Evolutionary conservation across 2,797 vertebrate genomes (phyloP).

Genomic region (Astyanax mexicanus): DNA sequence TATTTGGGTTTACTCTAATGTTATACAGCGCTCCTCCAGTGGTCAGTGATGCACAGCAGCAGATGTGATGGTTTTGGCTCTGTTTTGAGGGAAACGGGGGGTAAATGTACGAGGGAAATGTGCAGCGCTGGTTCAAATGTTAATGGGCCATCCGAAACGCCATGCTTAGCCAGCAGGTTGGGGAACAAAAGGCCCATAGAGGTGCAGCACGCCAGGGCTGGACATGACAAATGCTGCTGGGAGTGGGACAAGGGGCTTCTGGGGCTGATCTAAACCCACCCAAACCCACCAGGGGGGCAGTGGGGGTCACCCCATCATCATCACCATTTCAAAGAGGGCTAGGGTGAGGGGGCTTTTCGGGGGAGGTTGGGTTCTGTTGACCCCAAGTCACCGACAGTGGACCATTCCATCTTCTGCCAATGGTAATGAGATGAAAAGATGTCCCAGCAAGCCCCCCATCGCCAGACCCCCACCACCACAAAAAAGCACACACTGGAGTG

Average conservation of each 20-base stretch:
- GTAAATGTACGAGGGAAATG: slow-evolving; percentile 60
- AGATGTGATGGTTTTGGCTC: background rate
- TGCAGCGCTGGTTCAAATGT: slow-evolving; percentile 80
- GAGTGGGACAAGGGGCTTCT: slow-evolving; percentile 47
- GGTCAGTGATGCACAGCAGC: background rate
- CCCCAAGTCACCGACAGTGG: slow-evolving; percentile 43
- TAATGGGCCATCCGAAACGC: slow-evolving; percentile 84
- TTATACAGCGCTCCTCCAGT: background rate
- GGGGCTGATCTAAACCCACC: slow-evolving; percentile 64
- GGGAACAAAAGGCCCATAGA: slow-evolving; percentile 84
- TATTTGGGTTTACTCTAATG: no score
- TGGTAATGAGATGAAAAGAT: slow-evolving; percentile 48
- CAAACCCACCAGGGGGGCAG: slow-evolving; percentile 58
- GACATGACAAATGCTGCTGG: slow-evolving; percentile 85
- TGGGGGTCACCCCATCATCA: slow-evolving; percentile 57
- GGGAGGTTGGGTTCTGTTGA: slow-evolving; percentile 30
- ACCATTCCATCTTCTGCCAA: slow-evolving; percentile 55
- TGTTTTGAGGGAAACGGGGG: background rate
- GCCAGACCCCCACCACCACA: background rate
- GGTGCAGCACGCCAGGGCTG: slow-evolving; percentile 79
- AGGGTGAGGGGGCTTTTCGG: background rate
- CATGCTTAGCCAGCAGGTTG: slow-evolving; percentile 87
- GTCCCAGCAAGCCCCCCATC: slow-evolving; percentile 29
- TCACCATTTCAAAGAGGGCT: slow-evolving; percentile 77
- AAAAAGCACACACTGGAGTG: slow-evolving; percentile 13